Percentiles rank a stretch among this genome's conserved stretches.
Evolutionary conservation across 2,888 invertebrate species (phyloP).

Genomic region (Acanthosepion pharaonis): DNA sequence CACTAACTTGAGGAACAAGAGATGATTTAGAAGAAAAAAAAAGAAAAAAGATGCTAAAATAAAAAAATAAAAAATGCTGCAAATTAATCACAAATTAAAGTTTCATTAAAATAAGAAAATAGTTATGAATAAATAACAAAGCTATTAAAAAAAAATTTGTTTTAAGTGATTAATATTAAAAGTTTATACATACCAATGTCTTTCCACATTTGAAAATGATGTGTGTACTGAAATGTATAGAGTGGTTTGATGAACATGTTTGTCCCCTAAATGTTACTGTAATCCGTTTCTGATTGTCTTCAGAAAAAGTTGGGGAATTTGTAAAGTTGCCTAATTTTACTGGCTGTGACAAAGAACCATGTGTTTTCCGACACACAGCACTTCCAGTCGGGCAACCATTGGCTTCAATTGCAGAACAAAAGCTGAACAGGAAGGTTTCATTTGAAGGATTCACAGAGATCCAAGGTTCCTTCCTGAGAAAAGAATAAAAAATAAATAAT

Average conservation of each 20-base stretch:
- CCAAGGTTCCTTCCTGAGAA: neutral
- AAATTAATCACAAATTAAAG: too few relatives aligned
- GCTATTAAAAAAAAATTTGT: too few relatives aligned
- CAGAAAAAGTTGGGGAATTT: neutral
- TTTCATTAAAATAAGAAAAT: too few relatives aligned
- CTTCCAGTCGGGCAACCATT: neutral
- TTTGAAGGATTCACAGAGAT: slow-evolving; percentile 34
- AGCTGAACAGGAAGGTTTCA: neutral
- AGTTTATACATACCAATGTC: slow-evolving; percentile 58
- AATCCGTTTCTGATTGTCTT: neutral
- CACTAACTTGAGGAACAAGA: too few relatives aligned
- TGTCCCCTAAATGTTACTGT: slow-evolving; percentile 56
- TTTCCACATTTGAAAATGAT: slow-evolving; percentile 68
- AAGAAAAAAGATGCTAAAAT: too few relatives aligned
- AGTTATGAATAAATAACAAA: too few relatives aligned
- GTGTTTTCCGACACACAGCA: neutral
- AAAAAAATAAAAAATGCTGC: too few relatives aligned
- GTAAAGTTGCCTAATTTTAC: slow-evolving; percentile 34
- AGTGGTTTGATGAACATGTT: slow-evolving; percentile 53
- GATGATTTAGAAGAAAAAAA: too few relatives aligned
- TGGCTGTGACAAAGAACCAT: neutral
- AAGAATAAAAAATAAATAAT: neutral
- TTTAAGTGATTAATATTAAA: too few relatives aligned
- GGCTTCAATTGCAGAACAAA: neutral
- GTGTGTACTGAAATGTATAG: slow-evolving; percentile 56